Evolutionary conservation across 2,888 invertebrate genomes (phyloP).

Genomic region (Cotesia congregata): DNA sequence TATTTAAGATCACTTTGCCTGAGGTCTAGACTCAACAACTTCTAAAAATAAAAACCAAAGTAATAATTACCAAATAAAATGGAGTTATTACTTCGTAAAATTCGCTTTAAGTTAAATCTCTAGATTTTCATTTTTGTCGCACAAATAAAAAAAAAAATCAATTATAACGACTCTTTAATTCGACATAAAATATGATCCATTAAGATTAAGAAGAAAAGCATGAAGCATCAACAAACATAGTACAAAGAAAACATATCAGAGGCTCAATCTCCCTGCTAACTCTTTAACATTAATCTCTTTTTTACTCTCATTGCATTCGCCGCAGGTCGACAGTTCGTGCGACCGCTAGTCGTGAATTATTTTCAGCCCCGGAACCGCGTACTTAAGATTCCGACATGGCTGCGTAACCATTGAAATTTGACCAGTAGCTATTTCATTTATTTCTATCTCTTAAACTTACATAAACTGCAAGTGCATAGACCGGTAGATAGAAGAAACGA

Average conservation of each 20-base stretch:
- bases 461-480: slow-evolving; percentile 2
- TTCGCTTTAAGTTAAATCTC: background rate
- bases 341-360: slow-evolving; percentile 58
- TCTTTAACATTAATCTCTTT: slow-evolving; percentile 51
- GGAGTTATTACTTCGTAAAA: background rate
- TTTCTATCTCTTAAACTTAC: slow-evolving; percentile 17
- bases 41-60: background rate
- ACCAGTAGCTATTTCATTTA: slow-evolving; percentile 24
- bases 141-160: background rate
- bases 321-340: slow-evolving; percentile 66
- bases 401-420: slow-evolving; percentile 32
- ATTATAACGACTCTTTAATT: background rate
- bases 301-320: slow-evolving; percentile 63
- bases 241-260: slow-evolving; percentile 2
- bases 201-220: background rate
- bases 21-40: background rate
- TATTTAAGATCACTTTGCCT: background rate
- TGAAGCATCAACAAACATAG: background rate
- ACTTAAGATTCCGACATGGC: slow-evolving; percentile 54
- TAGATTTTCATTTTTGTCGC: background rate
- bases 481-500: background rate
- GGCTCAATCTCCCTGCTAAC: slow-evolving; percentile 21
- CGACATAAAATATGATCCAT: background rate
- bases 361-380: slow-evolving; percentile 63
- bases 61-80: background rate